A percentile compares a stretch with the other conserved stretches of the same genome.
Evolutionary conservation across 2,797 vertebrate species (phyloP).

Genomic region (Champsocephalus gunnari): DNA sequence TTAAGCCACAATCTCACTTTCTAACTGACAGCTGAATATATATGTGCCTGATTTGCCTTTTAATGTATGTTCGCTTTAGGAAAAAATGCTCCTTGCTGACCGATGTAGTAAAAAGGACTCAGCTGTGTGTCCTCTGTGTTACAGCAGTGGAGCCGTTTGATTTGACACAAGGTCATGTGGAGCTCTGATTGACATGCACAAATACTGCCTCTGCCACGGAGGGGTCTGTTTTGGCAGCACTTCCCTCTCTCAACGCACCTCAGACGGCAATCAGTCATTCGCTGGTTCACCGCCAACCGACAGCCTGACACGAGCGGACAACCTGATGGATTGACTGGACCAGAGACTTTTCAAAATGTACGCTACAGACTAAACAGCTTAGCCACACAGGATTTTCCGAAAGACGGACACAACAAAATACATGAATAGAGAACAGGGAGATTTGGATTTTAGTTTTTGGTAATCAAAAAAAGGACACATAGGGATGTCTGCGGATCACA

Average conservation of each 20-base stretch:
- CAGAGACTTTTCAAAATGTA: slow-evolving; percentile 59
- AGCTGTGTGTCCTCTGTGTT: slow-evolving; percentile 7
- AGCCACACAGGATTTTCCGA: neutral
- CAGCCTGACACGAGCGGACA: slow-evolving; percentile 68
- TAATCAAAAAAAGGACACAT: neutral
- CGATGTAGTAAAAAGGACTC: slow-evolving; percentile 8
- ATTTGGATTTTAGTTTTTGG: neutral
- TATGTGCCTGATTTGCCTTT: too few relatives aligned
- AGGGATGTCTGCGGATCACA: neutral
- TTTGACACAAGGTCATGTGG: slow-evolving; percentile 74
- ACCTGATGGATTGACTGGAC: slow-evolving; percentile 73
- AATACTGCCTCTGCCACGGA: slow-evolving; percentile 62
- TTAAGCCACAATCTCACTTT: slow-evolving; percentile 17
- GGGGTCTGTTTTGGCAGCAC: slow-evolving; percentile 64
- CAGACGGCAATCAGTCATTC: slow-evolving; percentile 76
- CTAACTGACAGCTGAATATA: neutral
- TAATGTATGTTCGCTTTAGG: neutral
- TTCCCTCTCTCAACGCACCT: slow-evolving; percentile 60
- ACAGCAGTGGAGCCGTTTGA: slow-evolving; percentile 37
- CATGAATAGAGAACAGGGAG: neutral
- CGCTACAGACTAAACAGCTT: slow-evolving; percentile 45
- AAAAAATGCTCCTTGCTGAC: neutral
- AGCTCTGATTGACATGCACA: slow-evolving; percentile 68
- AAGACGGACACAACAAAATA: neutral
- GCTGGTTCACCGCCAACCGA: slow-evolving; percentile 52